Evolutionary conservation across 64 coral and sea anemone species (phyloP), one percentile per base, ranked within the genome.

Genomic region (Platygyra sinensis): DNA sequence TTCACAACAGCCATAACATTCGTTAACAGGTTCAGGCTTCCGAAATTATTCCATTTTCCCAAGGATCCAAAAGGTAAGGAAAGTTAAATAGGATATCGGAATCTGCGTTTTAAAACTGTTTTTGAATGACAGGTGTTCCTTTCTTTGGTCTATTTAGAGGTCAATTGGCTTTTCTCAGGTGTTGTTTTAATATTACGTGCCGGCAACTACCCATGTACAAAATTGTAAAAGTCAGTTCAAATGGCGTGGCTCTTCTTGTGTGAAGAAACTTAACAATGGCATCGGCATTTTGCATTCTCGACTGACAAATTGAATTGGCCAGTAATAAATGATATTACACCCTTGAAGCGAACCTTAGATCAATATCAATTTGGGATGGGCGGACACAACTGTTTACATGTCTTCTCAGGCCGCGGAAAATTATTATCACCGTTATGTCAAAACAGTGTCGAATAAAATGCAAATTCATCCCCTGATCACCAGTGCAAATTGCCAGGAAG

Each of bases 41-140:
- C 25, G 24, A 4, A 69, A 69, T n/a, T 22, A 10, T 24, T 25
- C 4, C 19, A 5, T 71, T 46, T 2, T 15, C 36, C 38, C 33
- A 46, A 71, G 14, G 24, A 20, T 67, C 69, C 50, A 5, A 22
- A 27, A n/a, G 16, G 57, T 28, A 62, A 71, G 63, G 24, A 51
- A 51, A 12, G 27, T 13, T 71, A 9, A 50, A 15, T 10, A 30
- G 7, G 15, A 32, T 19, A 17, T 8, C 30, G 59, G 2, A 20
- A 46, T 38, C 29, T 63, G 2, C 18, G 22, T 39, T 67, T 83
- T 33, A 14, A 83, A n/a, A 28, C 3, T 49, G 38, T 22, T 67
- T 39, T 85, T 46, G 13, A 8, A 9, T 71, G 29, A 52, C 81
- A 85, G 81, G 81, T 85, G 81, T 39, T 50, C 16, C 62, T 85